Evolutionary conservation across 2,797 vertebrate genomes (phyloP), one percentile per base, ranked within the genome.

Genomic region (Onychomys arenicola): DNA sequence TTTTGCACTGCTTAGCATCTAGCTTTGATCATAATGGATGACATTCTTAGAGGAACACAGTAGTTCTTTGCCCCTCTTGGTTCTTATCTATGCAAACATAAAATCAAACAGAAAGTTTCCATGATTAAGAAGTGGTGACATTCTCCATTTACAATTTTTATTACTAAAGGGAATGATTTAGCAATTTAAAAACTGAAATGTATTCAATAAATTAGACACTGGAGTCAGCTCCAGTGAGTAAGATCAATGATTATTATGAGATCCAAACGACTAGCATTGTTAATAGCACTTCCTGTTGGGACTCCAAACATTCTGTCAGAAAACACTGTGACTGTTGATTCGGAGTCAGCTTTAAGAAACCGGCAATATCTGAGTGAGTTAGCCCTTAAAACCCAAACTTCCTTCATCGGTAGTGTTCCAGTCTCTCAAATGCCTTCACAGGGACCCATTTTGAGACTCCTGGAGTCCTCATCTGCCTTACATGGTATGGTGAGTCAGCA

Each of bases 401-500:
- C 89, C 89, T 86, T 55, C 61, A 57, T 75, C 25, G 46, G 65
- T 71, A 93, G 83, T 63, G 94, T 92, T 63, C 59, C 71, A 81
- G 43, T 57, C 40, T 92, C 55, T 87, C 29, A 16, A 65, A 78
- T 13, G 49, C 95, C 95, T 91, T 91, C 80, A 86, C 96, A 91
- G 84, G 88, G 71, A 89, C 46, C 11, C 32, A 59, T 97, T 92
- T 57, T 37, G 25, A 85, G 94, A 71, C 27, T 76, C 40, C 40
- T 57, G 65, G 67, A 86, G 49, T 69, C 77, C 75, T 86, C 32
- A 1, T 83, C 40, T 43, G 32, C 96, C 89, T 94, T 95, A 88
- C 83, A 97, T 37, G 93, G 96, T 82, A 23, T 17, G 17, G 83
- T 97, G 95, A 98, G 67, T 95, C 96, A 92, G 78, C 16, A 9